These are phyloP conservation scores for Drosophila borealis DNA, from an alignment of 2,888 invertebrate genomes.

Conservation along the genomic window DNA sequence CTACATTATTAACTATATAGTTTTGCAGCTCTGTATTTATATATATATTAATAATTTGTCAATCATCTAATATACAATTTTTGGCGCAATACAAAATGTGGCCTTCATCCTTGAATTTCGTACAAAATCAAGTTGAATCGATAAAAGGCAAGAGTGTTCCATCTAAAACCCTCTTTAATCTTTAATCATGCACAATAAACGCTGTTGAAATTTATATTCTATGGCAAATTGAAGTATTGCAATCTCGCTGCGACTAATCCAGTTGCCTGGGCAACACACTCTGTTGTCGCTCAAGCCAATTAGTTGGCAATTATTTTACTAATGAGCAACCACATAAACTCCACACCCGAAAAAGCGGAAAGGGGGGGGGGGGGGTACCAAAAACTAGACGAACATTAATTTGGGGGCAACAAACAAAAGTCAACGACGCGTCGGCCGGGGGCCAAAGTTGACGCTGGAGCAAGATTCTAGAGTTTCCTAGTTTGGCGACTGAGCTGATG, in stretches of 20 bases:
- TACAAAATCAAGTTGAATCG: background rate
- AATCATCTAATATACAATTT: too few relatives aligned
- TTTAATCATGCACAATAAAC: background rate
- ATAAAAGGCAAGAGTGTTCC: background rate
- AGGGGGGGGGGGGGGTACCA: slow-evolving; percentile 11
- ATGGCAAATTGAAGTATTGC: slow-evolving; percentile 9
- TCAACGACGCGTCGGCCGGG: slow-evolving; percentile 14
- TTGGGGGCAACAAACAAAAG: slow-evolving; percentile 33
- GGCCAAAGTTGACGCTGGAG: slow-evolving; percentile 20
- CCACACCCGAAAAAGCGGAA: slow-evolving; percentile 15
- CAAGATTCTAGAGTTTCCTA: slow-evolving; percentile 16
- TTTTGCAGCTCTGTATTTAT: too few relatives aligned
- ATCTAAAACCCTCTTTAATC: background rate
- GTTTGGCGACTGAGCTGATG: slow-evolving; percentile 40
- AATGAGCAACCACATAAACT: slow-evolving; percentile 69
- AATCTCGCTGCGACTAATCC: slow-evolving; percentile 38
- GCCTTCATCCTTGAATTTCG: too few relatives aligned
- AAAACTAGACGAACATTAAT: slow-evolving; percentile 41
- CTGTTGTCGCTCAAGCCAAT: slow-evolving; percentile 55
- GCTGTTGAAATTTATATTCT: background rate
- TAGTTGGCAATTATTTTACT: slow-evolving; percentile 74
- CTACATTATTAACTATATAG: too few relatives aligned
- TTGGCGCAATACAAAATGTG: too few relatives aligned
- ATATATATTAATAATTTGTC: too few relatives aligned
- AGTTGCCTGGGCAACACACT: slow-evolving; percentile 34